Conservation (phyloP, 2,113 vertebrate genomes). For the Boulengeromyrus knoepffleri region DNA sequence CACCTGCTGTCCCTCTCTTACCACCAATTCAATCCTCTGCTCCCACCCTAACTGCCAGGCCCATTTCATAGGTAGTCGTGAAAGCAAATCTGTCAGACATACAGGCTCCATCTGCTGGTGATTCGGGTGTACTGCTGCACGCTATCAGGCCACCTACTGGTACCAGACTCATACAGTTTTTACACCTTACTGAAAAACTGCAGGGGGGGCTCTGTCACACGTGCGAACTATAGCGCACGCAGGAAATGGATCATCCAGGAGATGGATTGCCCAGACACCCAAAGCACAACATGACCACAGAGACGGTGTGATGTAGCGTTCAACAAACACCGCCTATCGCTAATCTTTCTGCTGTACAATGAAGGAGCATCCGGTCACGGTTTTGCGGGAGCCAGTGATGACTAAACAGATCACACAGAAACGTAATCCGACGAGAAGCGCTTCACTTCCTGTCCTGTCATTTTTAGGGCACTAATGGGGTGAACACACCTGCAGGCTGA, state of each 20-base stretch:
- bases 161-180: conserved; percentile 14
- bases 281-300: background rate
- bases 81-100: background rate
- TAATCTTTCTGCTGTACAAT: background rate
- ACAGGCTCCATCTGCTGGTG: background rate
- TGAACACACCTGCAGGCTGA: background rate
- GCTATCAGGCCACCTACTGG: conserved; percentile 31
- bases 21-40: background rate
- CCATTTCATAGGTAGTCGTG: background rate
- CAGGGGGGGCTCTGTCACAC: background rate
- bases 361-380: conserved; percentile 26
- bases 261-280: background rate
- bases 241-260: background rate
- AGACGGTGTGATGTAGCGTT: background rate
- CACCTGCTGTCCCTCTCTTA: background rate
- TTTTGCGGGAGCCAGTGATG: conserved; percentile 6
- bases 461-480: background rate
- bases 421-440: background rate
- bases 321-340: background rate
- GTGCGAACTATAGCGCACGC: background rate
- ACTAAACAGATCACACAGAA: conserved; percentile 12
- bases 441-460: background rate
- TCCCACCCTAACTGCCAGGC: background rate
- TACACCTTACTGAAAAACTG: background rate
- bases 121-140: background rate